phyloP scores from a whole-genome alignment of 2,888 invertebrate genomes.

The Folsomia candida region DNA sequence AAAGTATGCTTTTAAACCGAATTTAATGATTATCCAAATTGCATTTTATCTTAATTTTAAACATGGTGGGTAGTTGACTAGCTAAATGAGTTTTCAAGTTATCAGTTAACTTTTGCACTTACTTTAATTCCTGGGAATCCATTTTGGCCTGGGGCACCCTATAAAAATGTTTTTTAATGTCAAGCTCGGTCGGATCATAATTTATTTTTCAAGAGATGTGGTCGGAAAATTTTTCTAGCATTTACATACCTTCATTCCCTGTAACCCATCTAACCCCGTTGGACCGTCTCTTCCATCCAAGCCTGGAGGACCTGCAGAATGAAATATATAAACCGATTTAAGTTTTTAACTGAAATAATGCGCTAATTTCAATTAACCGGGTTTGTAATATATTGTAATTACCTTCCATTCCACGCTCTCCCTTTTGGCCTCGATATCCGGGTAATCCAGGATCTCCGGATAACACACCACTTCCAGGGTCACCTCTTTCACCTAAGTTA shows the following conservation, averaged over 20 bases:
- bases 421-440: conserved; percentile 7
- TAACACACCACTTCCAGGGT: conserved; percentile 37
- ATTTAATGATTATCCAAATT: no score
- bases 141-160: conserved; percentile 42
- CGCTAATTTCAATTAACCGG: conserved; percentile 55
- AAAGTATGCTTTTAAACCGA: no score
- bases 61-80: no score
- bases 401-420: conserved; percentile 8
- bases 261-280: conserved; percentile 56
- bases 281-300: conserved; percentile 58
- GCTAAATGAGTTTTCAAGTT: no score
- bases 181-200: no score
- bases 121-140: conserved; percentile 38
- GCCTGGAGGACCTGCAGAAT: conserved; percentile 59
- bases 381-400: no score
- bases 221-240: neutral
- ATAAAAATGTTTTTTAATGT: no score
- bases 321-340: no score
- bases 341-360: no score
- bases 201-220: conserved; percentile 1
- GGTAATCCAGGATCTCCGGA: conserved; percentile 21
- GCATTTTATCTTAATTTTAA: no score
- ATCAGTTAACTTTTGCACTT: no score
- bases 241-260: conserved; percentile 23
- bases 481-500: conserved; percentile 49